Percentiles rank a stretch among this genome's conserved stretches.
Conservation (phyloP, 2,113 vertebrate genomes). For the Copsychus sechellarum region DNA sequence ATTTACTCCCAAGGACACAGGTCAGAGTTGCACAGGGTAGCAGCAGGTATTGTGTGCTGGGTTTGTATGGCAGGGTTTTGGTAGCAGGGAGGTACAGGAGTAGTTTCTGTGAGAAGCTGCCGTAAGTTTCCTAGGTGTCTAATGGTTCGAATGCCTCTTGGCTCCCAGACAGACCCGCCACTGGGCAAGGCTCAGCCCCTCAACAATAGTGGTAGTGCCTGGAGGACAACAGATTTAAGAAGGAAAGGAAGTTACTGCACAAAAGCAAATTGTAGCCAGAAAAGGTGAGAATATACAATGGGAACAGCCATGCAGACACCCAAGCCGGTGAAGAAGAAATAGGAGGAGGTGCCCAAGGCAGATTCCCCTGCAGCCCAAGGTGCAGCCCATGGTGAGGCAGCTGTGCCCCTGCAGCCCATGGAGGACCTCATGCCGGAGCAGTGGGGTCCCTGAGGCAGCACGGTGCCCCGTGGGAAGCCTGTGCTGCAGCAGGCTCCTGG, state of each 20-base stretch:
- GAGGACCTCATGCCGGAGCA: background rate
- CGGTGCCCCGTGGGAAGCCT: background rate
- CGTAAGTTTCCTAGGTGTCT: background rate
- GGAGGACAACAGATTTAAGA: background rate
- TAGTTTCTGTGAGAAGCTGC: background rate
- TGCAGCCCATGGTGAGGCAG: background rate
- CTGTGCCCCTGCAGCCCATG: background rate
- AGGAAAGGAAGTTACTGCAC: background rate
- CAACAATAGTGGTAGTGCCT: background rate
- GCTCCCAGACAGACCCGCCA: background rate
- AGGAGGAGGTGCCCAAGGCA: background rate
- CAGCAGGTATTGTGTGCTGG: background rate
- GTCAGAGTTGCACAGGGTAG: background rate
- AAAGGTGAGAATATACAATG: background rate
- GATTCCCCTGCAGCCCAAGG: background rate
- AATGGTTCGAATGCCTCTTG: background rate
- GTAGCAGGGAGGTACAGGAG: background rate
- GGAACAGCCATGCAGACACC: background rate
- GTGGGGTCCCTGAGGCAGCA: background rate
- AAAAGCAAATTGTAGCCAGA: background rate
- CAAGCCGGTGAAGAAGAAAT: background rate
- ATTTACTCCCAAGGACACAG: accelerated
- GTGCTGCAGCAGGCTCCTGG: background rate
- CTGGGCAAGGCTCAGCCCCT: background rate
- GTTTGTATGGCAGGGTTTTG: background rate